Conservation (phyloP, 2,888 invertebrate genomes). For the Petrolisthes manimaculis region DNA sequence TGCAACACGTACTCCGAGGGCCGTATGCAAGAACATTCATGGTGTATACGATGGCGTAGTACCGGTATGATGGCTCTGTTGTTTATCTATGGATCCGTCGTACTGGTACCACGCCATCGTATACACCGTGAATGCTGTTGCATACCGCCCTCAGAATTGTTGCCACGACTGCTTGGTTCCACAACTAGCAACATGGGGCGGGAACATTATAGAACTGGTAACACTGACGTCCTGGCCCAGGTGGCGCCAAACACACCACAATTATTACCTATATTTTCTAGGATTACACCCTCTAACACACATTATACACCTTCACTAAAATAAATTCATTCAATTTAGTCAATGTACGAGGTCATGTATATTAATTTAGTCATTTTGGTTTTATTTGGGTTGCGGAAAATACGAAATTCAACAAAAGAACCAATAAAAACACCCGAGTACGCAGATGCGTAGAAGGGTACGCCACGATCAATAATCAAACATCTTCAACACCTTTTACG, state of each 20-base stretch:
- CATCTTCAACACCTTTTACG: conserved; percentile 40
- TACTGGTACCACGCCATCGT: too few relatives aligned
- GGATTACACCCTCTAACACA: not conserved
- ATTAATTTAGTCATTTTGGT: not conserved
- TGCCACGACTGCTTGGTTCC: too few relatives aligned
- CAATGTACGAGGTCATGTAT: not conserved
- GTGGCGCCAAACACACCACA: conserved; percentile 32
- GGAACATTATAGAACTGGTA: too few relatives aligned
- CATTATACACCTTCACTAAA: not conserved
- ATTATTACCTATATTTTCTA: not conserved
- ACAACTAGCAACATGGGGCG: too few relatives aligned
- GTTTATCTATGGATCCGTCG: too few relatives aligned
- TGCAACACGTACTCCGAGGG: too few relatives aligned
- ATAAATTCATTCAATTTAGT: not conserved
- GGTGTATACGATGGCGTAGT: too few relatives aligned
- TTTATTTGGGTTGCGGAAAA: not conserved
- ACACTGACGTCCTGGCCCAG: not conserved
- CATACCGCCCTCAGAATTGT: too few relatives aligned
- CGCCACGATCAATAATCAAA: conserved; percentile 55
- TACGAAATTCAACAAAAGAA: conserved; percentile 48
- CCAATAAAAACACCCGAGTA: conserved; percentile 49
- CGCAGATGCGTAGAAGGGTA: conserved; percentile 40
- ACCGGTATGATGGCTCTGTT: too few relatives aligned
- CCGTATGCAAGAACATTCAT: too few relatives aligned
- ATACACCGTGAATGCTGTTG: too few relatives aligned